These are phyloP conservation scores for Caligus rogercresseyi DNA, from an alignment of 1,140 invertebrate genomes.

Conservation along the genomic window DNA sequence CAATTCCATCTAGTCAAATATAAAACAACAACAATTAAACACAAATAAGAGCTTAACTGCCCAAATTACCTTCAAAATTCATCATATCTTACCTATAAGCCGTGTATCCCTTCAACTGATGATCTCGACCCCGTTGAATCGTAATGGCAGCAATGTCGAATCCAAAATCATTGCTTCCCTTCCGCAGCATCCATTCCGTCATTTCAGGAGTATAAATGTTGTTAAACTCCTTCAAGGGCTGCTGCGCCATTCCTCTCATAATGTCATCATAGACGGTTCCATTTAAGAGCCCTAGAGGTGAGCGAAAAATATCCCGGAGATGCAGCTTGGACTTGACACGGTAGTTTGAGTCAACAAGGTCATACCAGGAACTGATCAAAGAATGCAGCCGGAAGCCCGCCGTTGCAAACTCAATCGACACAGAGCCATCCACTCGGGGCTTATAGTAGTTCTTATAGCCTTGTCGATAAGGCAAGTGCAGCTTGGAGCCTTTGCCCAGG, in stretches of 20 bases:
- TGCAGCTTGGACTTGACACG: not conserved
- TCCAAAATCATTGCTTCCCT: constrained; percentile 39
- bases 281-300: not conserved
- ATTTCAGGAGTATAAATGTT: constrained; percentile 11
- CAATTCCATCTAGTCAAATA: not conserved
- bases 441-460: constrained; percentile 1
- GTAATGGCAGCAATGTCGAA: constrained; percentile 65
- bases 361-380: not conserved
- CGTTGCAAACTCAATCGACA: not conserved
- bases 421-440: not conserved
- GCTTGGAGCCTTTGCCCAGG: constrained; percentile 29
- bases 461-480: not conserved
- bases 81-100: constrained; percentile 36
- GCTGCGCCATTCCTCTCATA: not conserved
- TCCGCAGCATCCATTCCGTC: constrained; percentile 26
- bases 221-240: constrained; percentile 11
- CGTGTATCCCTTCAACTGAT: constrained; percentile 77
- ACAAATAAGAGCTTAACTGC: not conserved
- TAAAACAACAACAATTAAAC: not conserved
- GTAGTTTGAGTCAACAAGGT: not conserved
- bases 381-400: constrained; percentile 6
- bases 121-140: constrained; percentile 61
- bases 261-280: constrained; percentile 5
- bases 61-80: no score
- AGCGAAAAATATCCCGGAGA: constrained; percentile 3